phyloP scores from a whole-genome alignment of 2,797 vertebrate species.

The Clarias fuscus region DNA sequence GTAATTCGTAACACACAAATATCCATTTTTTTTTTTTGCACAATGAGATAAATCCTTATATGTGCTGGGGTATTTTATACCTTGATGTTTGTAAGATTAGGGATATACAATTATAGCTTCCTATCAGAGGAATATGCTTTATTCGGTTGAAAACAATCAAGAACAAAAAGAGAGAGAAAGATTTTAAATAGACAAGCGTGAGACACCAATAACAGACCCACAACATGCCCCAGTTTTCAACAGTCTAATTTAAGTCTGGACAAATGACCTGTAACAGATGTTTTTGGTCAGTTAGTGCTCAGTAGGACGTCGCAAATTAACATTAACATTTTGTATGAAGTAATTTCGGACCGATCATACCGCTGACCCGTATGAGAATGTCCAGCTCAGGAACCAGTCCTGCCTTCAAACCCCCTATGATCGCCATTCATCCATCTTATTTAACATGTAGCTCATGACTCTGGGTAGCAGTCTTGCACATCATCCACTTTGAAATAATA shows the following conservation, averaged over 20 bases:
- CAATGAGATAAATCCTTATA: background rate
- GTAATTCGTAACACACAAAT: background rate
- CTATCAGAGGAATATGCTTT: no score
- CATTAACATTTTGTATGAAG: background rate
- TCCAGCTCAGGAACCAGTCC: background rate
- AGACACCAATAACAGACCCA: background rate
- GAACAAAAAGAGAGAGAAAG: no score
- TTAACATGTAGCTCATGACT: background rate
- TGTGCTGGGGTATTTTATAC: background rate
- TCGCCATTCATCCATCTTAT: background rate
- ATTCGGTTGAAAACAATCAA: background rate
- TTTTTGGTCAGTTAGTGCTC: background rate
- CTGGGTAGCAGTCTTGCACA: background rate
- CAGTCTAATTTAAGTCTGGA: background rate
- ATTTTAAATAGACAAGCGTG: background rate
- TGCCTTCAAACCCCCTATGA: background rate
- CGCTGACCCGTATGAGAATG: background rate
- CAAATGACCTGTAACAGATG: background rate
- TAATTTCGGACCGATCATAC: background rate
- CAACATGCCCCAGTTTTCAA: background rate
- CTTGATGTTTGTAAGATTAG: background rate
- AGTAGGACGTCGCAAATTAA: background rate
- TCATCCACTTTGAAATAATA: slow-evolving; percentile 6
- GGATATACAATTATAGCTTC: no score
- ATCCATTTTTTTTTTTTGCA: background rate